These are phyloP conservation scores for Tichodroma muraria DNA, from an alignment of 2,113 vertebrate species.

Conservation along the genomic window DNA sequence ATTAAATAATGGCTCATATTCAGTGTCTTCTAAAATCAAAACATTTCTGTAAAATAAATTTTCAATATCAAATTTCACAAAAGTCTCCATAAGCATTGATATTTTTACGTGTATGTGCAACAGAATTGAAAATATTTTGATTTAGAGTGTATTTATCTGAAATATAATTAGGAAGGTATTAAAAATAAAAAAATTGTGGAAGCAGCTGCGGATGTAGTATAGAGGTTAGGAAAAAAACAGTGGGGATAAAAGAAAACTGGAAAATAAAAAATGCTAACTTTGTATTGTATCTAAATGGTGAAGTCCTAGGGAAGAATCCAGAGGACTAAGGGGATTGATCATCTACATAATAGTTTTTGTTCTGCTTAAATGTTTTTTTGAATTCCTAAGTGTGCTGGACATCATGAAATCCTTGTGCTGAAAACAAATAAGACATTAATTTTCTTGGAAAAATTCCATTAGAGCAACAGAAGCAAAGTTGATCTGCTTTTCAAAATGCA, in stretches of 20 bases:
- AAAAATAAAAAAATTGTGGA: neutral
- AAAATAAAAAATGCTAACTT: neutral
- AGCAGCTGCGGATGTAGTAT: neutral
- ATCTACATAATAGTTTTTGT: neutral
- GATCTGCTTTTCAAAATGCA: neutral
- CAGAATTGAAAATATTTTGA: neutral
- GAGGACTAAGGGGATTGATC: neutral
- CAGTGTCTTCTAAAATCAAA: neutral
- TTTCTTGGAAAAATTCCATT: neutral
- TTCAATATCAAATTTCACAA: accelerated
- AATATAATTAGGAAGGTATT: neutral
- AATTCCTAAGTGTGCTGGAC: neutral
- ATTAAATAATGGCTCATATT: neutral
- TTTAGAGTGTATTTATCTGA: neutral
- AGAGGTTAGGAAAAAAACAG: neutral
- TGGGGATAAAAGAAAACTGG: neutral
- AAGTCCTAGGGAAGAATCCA: neutral
- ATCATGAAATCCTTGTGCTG: neutral
- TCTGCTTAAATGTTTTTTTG: neutral
- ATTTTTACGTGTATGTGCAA: neutral
- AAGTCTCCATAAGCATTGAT: neutral
- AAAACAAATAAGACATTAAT: neutral
- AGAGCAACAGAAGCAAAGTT: neutral
- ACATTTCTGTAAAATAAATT: neutral
- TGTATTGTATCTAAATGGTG: neutral